Evolutionary conservation across 2,113 vertebrate species (phyloP).

Genomic region (Chloebia gouldiae): DNA sequence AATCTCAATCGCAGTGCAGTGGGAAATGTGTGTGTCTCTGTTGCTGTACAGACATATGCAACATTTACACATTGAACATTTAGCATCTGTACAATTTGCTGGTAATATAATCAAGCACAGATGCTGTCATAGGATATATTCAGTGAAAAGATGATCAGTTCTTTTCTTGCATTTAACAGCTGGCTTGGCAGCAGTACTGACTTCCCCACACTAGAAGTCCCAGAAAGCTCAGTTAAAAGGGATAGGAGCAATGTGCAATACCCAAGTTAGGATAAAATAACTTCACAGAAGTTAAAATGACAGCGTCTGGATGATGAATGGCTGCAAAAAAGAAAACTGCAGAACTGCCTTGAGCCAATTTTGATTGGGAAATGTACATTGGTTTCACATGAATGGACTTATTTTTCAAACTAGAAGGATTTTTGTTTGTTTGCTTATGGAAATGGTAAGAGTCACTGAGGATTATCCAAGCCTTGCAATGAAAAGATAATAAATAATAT

Average conservation of each 20-base stretch:
- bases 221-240: not conserved
- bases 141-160: not conserved
- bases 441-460: not conserved
- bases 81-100: not conserved
- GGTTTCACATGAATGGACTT: not conserved
- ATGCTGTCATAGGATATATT: conserved; percentile 6
- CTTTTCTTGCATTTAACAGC: not conserved
- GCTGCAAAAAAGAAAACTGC: not conserved
- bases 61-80: not conserved
- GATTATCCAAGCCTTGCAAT: not conserved
- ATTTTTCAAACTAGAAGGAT: not conserved
- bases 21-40: not conserved
- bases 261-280: not conserved
- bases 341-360: not conserved
- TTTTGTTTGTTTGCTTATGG: not conserved
- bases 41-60: not conserved
- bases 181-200: not conserved
- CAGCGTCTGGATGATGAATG: not conserved
- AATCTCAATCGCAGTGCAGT: not conserved
- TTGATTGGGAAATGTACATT: conserved; percentile 26
- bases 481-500: not conserved
- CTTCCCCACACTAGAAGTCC: not conserved
- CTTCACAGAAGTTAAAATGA: not conserved
- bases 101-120: not conserved
- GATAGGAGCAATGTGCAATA: not conserved